Evolutionary conservation across 92 coral and sea anemone genomes (phyloP).

Genomic region (Heteractis magnifica): DNA sequence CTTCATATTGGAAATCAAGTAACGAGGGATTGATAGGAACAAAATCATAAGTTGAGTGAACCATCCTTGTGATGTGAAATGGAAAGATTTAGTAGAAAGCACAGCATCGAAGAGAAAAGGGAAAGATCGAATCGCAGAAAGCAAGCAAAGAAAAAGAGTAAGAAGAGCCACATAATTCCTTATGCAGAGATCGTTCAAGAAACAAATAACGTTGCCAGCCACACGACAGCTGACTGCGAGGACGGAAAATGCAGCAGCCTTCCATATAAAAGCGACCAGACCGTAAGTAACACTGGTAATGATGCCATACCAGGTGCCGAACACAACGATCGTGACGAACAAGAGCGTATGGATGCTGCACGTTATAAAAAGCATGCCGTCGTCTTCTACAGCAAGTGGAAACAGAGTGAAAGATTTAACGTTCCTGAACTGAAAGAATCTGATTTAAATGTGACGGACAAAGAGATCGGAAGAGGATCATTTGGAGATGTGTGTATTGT

Average conservation of each 20-base stretch:
- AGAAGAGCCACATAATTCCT: not conserved
- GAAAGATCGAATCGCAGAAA: not conserved
- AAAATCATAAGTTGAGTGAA: not conserved
- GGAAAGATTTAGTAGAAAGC: too few relatives aligned
- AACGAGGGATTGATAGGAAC: too few relatives aligned
- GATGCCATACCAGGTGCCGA: not conserved
- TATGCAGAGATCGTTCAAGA: too few relatives aligned
- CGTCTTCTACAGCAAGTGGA: slow-evolving; percentile 33
- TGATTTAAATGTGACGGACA: not conserved
- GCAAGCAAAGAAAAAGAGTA: slow-evolving; percentile 27
- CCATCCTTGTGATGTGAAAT: too few relatives aligned
- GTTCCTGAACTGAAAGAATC: slow-evolving; percentile 14
- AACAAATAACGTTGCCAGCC: too few relatives aligned
- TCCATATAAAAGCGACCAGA: not conserved
- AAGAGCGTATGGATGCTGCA: slow-evolving; percentile 1
- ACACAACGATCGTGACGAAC: not conserved
- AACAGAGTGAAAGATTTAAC: slow-evolving; percentile 17
- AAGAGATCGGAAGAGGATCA: slow-evolving; percentile 32
- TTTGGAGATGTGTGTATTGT: slow-evolving; percentile 25
- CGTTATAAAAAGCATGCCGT: slow-evolving; percentile 39
- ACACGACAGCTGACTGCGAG: too few relatives aligned
- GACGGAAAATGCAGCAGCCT: not conserved
- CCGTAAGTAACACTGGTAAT: not conserved
- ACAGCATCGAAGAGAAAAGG: not conserved
- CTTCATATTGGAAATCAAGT: too few relatives aligned